Conservation (phyloP, 2,113 vertebrate species). For the Cettia cetti region DNA sequence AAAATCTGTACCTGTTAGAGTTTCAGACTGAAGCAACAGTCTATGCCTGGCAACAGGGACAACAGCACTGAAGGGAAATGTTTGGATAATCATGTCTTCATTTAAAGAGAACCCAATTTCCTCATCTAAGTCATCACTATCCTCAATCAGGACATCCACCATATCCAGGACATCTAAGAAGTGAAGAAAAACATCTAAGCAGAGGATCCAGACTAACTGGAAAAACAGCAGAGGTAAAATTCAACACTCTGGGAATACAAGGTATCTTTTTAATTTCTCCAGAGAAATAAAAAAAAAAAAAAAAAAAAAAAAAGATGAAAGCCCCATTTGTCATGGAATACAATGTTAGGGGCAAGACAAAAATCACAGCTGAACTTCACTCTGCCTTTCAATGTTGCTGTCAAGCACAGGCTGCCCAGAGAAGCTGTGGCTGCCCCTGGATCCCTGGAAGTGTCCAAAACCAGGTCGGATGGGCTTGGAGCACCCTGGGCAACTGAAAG, state of each 20-base stretch:
- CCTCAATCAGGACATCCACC: constrained; percentile 89
- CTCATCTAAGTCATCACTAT: constrained; percentile 79
- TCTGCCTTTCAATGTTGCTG: no score
- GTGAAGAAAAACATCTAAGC: neutral
- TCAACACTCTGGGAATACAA: neutral
- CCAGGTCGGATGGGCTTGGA: no score
- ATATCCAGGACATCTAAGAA: constrained; percentile 88
- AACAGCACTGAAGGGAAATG: constrained; percentile 90
- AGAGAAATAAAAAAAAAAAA: no score
- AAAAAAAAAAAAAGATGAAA: neutral
- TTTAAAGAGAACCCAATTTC: constrained; percentile 79
- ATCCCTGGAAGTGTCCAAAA: no score
- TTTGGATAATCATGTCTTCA: constrained; percentile 84
- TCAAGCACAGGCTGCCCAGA: no score
- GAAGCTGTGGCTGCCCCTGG: no score
- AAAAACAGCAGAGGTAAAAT: neutral
- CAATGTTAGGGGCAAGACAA: no score
- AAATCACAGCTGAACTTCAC: no score
- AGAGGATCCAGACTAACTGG: neutral
- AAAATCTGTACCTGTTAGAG: constrained; percentile 71
- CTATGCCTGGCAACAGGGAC: constrained; percentile 87
- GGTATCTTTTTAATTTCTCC: neutral
- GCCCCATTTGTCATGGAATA: no score
- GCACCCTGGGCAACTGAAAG: no score
- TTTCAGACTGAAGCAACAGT: constrained; percentile 59